Percentiles rank a stretch among this genome's conserved stretches.
Conservation (phyloP, 2,888 invertebrate genomes). For the Caenorhabditis wallacei region DNA sequence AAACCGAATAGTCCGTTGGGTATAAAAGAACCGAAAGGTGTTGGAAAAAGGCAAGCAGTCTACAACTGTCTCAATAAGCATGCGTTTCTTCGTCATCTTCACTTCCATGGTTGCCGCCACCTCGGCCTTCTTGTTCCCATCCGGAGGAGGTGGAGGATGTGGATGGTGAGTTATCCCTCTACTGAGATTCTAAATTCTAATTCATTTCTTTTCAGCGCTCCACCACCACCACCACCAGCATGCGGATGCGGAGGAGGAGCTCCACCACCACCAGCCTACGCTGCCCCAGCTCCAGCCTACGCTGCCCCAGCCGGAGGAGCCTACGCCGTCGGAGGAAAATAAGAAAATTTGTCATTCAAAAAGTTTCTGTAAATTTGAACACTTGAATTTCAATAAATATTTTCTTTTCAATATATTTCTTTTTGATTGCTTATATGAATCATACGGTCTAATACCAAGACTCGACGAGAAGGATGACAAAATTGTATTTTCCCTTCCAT, state of each 20-base stretch:
- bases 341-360: constrained; percentile 26
- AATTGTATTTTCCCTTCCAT: no score
- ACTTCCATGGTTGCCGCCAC: constrained; percentile 60
- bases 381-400: constrained; percentile 35
- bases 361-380: constrained; percentile 58
- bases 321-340: constrained; percentile 63
- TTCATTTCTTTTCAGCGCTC: constrained; percentile 43
- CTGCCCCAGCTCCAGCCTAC: constrained; percentile 59
- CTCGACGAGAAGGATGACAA: no score
- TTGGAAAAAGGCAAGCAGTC: constrained; percentile 45
- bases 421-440: background rate
- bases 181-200: constrained; percentile 9
- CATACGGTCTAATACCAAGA: no score
- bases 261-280: constrained; percentile 47
- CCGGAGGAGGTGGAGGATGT: constrained; percentile 66
- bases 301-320: constrained; percentile 60
- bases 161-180: constrained; percentile 51
- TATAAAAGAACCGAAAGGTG: constrained; percentile 37
- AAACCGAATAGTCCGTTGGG: constrained; percentile 19
- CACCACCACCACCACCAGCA: constrained; percentile 71
- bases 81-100: constrained; percentile 65
- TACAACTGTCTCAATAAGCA: constrained; percentile 25
- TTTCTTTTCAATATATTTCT: background rate
- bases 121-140: constrained; percentile 67
- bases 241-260: constrained; percentile 63